Conservation (phyloP, 2,888 invertebrate species). For the Conus canariensis region DNA sequence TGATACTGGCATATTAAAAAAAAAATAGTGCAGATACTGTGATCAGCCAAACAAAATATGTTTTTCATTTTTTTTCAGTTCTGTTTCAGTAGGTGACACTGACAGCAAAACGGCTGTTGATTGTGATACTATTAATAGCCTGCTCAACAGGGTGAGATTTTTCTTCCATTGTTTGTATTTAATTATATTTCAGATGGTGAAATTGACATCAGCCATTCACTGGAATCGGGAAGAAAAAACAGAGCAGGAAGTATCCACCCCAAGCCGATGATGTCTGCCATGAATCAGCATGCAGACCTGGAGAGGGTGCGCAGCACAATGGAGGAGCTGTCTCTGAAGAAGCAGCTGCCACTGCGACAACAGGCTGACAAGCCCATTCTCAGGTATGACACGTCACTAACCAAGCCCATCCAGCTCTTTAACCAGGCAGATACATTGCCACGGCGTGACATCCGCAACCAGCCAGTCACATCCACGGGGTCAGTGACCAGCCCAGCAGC, state of each 20-base stretch:
- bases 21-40: too few species aligned
- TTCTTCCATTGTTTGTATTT: neutral
- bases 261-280: neutral
- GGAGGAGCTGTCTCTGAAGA: conserved; percentile 68
- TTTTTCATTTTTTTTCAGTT: too few species aligned
- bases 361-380: conserved; percentile 69
- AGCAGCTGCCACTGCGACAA: conserved; percentile 71
- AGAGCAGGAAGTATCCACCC: neutral
- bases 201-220: neutral
- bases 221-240: neutral
- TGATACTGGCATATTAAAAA: too few species aligned
- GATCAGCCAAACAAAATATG: too few species aligned
- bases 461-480: neutral
- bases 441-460: neutral
- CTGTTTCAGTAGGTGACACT: too few species aligned
- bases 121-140: too few species aligned
- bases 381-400: conserved; percentile 66
- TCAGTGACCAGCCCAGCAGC: neutral
- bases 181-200: neutral
- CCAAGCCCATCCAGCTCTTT: conserved; percentile 64
- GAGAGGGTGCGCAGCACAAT: conserved; percentile 62
- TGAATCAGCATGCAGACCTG: conserved; percentile 2
- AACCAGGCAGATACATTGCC: conserved; percentile 59
- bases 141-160: too few species aligned
- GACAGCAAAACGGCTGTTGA: too few species aligned